Evolutionary conservation across 2,113 vertebrate genomes (phyloP).

Genomic region (Cyrtonyx montezumae): DNA sequence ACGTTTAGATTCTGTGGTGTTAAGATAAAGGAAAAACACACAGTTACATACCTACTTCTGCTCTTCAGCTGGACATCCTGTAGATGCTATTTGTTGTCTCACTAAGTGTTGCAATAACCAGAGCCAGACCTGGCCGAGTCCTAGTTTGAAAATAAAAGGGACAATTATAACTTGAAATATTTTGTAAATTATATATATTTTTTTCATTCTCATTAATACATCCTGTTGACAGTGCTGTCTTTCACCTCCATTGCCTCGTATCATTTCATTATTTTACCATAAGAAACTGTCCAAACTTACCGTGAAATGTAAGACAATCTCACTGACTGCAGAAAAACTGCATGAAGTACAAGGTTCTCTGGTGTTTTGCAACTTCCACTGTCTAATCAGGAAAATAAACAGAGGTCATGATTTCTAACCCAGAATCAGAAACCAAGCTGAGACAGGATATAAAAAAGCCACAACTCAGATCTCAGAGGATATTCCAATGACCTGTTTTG

Average conservation of each 20-base stretch:
- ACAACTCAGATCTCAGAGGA: background rate
- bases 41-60: background rate
- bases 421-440: slow-evolving; percentile 14
- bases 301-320: background rate
- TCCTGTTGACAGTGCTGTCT: background rate
- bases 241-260: background rate
- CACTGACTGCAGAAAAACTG: background rate
- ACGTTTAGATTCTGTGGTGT: background rate
- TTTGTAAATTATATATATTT: background rate
- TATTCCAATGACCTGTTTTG: background rate
- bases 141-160: background rate
- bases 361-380: background rate
- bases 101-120: background rate
- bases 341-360: background rate
- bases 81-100: background rate
- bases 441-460: slow-evolving; percentile 10
- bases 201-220: background rate
- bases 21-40: background rate
- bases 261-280: background rate
- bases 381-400: slow-evolving; percentile 1
- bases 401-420: background rate
- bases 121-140: background rate
- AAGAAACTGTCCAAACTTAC: background rate
- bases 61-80: background rate
- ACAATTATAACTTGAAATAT: background rate